A percentile compares a stretch with the other conserved stretches of the same genome.
Evolutionary conservation across 2,888 invertebrate species (phyloP).

Genomic region (Phyllotreta striolata): DNA sequence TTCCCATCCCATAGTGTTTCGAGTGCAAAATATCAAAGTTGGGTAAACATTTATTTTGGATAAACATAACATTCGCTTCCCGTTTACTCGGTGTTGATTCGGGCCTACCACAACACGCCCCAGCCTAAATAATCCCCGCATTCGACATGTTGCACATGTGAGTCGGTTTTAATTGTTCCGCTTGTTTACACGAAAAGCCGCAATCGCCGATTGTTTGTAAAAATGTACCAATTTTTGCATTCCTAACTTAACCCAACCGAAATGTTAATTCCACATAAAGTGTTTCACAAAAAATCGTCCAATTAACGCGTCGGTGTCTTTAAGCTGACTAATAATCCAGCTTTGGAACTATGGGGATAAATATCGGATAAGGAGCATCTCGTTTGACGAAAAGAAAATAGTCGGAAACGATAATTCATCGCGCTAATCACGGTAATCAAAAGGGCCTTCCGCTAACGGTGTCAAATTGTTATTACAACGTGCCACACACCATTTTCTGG

Average conservation of each 20-base stretch:
- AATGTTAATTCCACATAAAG: no score
- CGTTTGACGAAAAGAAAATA: slow-evolving; percentile 38
- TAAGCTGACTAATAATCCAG: no score
- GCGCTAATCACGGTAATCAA: slow-evolving; percentile 46
- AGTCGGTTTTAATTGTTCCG: slow-evolving; percentile 6
- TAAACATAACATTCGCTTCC: slow-evolving; percentile 43
- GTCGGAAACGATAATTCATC: slow-evolving; percentile 43
- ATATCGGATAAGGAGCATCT: no score
- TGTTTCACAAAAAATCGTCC: no score
- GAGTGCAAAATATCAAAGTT: slow-evolving; percentile 47
- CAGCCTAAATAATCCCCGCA: slow-evolving; percentile 19
- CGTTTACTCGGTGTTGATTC: slow-evolving; percentile 37
- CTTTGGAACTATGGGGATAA: no score
- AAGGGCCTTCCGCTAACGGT: slow-evolving; percentile 43
- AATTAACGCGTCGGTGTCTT: no score
- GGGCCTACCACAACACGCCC: slow-evolving; percentile 38
- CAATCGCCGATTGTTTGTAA: background rate
- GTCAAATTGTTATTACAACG: slow-evolving; percentile 44
- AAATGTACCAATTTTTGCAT: no score
- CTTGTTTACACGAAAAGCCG: background rate
- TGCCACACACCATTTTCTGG: slow-evolving; percentile 44
- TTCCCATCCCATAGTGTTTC: slow-evolving; percentile 1
- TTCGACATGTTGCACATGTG: slow-evolving; percentile 21
- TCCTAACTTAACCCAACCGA: no score
- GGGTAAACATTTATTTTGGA: slow-evolving; percentile 43